Base-by-base conservation (phyloP, 2,888 invertebrate genomes). In the Papilio protenor region DNA sequence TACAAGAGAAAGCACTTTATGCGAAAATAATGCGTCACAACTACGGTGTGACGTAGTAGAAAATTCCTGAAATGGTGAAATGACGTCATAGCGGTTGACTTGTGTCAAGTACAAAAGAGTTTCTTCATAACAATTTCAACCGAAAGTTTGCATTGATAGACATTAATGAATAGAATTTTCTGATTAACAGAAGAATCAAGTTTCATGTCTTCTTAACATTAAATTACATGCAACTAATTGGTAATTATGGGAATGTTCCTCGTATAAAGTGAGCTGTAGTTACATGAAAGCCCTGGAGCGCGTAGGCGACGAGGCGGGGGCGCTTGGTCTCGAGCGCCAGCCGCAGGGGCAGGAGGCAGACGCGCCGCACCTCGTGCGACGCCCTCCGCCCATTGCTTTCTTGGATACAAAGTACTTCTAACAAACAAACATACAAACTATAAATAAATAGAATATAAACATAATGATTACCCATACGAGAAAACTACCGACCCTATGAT, bases 261-360 rank as follows among this genome's bases (percentile, higher is more conserved):
- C 18, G 18, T 71, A 70, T 70, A 70, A 71, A 55, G 69, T 16
- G 40, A 59, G 57, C n/a, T 52, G 21, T 61, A 23, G 27, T 94
- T 95, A 99, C 99, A 95, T 98, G 98, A 87, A 99, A 96, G 82
- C 98, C 99, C 87, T 97, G 97, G 66, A 99, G 94, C 14, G 98
- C 98, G 89, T 96, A 96, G 61, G 97, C 96, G 79, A 98, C 97
- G 82, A 98, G 96, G 90, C 98, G 98, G 85, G 97, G 97, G 82
- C 97, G 96, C 88, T 97, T 98, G 82, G 97, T 97, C 91, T 99
- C 98, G 84, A 99, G 94, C 45, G 98, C 97, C 85, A 98, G 95
- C 91, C 98, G 98, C 83, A 99, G 95, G 2, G 98, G 97, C 83
- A 96, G 95, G 84, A 99, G 96, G 92, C 98, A 98, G 81, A 96